Evolutionary conservation across 2,888 invertebrate species (phyloP), one percentile per base, ranked within the genome.

Genomic region (Limnephilus auricula): DNA sequence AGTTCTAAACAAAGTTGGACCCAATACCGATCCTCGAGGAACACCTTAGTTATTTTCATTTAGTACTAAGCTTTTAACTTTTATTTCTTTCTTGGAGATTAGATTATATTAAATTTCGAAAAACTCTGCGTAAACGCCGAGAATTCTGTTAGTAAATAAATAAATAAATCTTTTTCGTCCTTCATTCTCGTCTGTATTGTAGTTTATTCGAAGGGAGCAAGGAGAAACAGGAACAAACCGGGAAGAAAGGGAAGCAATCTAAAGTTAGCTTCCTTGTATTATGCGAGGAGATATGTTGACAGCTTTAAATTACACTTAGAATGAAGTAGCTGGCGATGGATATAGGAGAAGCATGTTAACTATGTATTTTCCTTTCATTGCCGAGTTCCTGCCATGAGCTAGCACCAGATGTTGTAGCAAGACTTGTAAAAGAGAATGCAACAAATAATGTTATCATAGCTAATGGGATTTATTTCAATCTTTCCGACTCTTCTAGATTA

Each of bases 341-440:
- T 65, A 65, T 65, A 65, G 65, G 65, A 65, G 65, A 65, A 65
- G 65, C 65, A 65, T 65, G 65, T 65, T 65, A n/a, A 65, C 65
- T 65, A n/a, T 65, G 65, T 65, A n/a, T 65, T 65, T 65, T 65
- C 25, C 65, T 25, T 65, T 65, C 65, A 65, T 65, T 18, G 65
- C 6, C 25, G n/a, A 9, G 25, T 25, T 65, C 50, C 65, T 65
- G 25, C 25, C 65, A 9, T 13, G 45, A 45, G 2, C 45, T 45
- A 6, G 65, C 65, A n/a, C 65, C 65, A 65, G 25, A 65, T 65
- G 65, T 65, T 25, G 2, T 2, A n/a, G n/a, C n/a, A 25, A 65
- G 25, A 25, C 25, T 1, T 25, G 65, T 25, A 65, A 18, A 65
- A 10, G 65, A 65, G 65, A 65, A n/a, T 9, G 65, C 25, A 65